Conservation (phyloP, 2,113 vertebrate genomes). For the Terrapene triunguis region DNA sequence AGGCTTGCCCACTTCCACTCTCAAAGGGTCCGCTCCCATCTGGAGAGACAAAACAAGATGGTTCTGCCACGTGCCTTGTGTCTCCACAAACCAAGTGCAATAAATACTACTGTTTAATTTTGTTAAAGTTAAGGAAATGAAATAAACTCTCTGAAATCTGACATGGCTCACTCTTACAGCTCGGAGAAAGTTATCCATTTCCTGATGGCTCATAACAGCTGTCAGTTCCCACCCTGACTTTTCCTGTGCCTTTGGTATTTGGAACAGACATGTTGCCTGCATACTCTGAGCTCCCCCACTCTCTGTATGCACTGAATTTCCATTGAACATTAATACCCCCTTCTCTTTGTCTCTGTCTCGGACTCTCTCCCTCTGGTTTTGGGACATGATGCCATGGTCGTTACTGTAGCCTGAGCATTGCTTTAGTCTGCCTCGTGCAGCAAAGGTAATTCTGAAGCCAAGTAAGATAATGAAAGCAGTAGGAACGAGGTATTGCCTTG, state of each 20-base stretch:
- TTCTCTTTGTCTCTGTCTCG: neutral
- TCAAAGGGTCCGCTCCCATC: slow-evolving; percentile 17
- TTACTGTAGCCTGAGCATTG: neutral
- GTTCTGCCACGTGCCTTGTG: neutral
- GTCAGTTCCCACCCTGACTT: slow-evolving; percentile 22
- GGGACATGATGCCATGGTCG: neutral
- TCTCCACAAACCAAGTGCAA: slow-evolving; percentile 36
- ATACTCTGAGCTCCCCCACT: neutral
- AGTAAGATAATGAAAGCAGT: neutral
- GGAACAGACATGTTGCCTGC: slow-evolving; percentile 9
- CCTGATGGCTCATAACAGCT: slow-evolving; percentile 32
- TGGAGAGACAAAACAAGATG: slow-evolving; percentile 8
- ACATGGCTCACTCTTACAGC: slow-evolving; percentile 37
- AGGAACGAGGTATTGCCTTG: slow-evolving; percentile 84
- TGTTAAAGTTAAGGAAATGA: slow-evolving; percentile 57
- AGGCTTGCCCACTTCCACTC: slow-evolving; percentile 1
- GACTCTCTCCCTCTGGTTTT: neutral
- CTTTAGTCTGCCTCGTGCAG: slow-evolving; percentile 34
- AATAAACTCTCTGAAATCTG: slow-evolving; percentile 41
- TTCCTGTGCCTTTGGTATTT: slow-evolving; percentile 5
- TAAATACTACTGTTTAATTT: slow-evolving; percentile 55
- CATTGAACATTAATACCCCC: neutral
- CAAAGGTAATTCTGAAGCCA: neutral
- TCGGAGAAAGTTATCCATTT: slow-evolving; percentile 43
- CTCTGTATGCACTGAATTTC: slow-evolving; percentile 6